A percentile compares a stretch with the other conserved stretches of the same genome.
These are phyloP conservation scores for Eupithecia exiguata DNA, from an alignment of 2,888 invertebrate species.

Conservation along the genomic window DNA sequence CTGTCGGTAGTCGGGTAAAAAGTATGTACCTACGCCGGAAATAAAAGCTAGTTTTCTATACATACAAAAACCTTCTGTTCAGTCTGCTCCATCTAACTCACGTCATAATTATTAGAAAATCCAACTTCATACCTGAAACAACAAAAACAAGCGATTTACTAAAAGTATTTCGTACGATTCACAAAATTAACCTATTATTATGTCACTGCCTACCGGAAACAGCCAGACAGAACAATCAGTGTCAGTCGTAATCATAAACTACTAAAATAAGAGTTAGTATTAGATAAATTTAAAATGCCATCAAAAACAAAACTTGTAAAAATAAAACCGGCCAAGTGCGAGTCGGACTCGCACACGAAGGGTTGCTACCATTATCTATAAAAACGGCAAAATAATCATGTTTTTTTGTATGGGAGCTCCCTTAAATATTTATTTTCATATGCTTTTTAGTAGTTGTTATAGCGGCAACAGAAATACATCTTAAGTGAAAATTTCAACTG, in stretches of 20 bases:
- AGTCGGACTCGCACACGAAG: too few species aligned
- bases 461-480: too few species aligned
- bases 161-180: not conserved
- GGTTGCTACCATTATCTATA: too few species aligned
- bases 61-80: not conserved
- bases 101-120: not conserved
- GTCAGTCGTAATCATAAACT: not conserved
- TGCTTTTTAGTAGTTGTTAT: too few species aligned
- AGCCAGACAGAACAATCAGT: not conserved
- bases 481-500: too few species aligned
- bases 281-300: not conserved
- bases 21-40: not conserved
- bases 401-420: too few species aligned
- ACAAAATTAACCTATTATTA: slow-evolving; percentile 6
- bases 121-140: slow-evolving; percentile 27
- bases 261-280: not conserved
- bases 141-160: slow-evolving; percentile 17
- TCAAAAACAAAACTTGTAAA: too few species aligned
- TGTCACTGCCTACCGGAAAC: slow-evolving; percentile 3
- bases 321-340: too few species aligned
- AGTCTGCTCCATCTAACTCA: slow-evolving; percentile 8
- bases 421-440: too few species aligned
- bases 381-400: too few species aligned
- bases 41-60: not conserved
- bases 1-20: too few species aligned